A percentile compares a stretch with the other conserved stretches of the same genome.
Evolutionary conservation across 2,797 vertebrate genomes (phyloP).

Genomic region (Lemur catta): DNA sequence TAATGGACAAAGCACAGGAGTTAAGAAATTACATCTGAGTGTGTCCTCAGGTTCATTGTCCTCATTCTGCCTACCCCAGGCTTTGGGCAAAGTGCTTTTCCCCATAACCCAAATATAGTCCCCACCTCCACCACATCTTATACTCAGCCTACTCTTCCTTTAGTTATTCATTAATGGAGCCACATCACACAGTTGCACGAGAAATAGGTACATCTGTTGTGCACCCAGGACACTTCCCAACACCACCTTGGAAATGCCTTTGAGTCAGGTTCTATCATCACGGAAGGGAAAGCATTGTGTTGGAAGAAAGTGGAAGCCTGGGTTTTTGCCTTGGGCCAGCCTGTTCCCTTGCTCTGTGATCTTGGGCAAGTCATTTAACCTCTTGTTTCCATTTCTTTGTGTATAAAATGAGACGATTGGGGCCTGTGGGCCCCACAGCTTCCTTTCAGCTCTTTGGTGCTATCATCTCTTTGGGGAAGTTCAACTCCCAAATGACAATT

Average conservation of each 20-base stretch:
- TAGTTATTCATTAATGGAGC: not conserved
- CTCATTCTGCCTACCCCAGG: not conserved
- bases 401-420: not conserved
- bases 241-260: not conserved
- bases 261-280: not conserved
- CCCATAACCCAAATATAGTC: not conserved
- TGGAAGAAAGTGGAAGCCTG: not conserved
- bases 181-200: not conserved
- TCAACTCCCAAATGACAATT: not conserved
- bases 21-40: not conserved
- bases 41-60: not conserved
- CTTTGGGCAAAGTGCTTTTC: not conserved
- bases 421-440: not conserved
- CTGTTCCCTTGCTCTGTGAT: not conserved
- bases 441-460: not conserved
- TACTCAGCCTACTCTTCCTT: not conserved
- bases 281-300: not conserved
- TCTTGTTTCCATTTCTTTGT: not conserved
- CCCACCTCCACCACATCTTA: not conserved
- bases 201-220: not conserved
- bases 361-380: not conserved
- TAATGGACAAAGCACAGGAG: not conserved
- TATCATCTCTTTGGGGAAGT: not conserved
- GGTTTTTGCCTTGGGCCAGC: not conserved
- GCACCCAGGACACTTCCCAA: not conserved